Percentiles rank a stretch among this genome's conserved stretches.
These are phyloP conservation scores for Scartelaos histophorus DNA, from an alignment of 2,113 vertebrate genomes.

Conservation along the genomic window DNA sequence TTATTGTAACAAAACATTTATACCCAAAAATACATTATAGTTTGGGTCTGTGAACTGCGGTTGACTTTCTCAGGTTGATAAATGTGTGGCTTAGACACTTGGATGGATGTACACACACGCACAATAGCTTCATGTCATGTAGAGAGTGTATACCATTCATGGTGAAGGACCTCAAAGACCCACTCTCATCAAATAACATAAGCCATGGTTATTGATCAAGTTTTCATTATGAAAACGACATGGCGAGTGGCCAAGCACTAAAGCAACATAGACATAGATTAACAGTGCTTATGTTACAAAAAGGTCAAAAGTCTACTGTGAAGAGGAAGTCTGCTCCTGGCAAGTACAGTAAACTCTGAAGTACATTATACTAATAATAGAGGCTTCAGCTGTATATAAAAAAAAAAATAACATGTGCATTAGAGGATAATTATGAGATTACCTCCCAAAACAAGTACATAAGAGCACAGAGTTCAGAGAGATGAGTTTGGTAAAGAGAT, in stretches of 20 bases:
- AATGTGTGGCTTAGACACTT: constrained; percentile 29
- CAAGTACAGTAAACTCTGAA: not conserved
- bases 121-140: not conserved
- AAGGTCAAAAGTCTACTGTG: not conserved
- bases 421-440: too few relatives aligned
- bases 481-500: not conserved
- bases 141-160: constrained; percentile 15
- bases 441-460: too few relatives aligned
- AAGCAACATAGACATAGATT: constrained; percentile 17
- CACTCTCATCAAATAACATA: constrained; percentile 13
- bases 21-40: too few relatives aligned
- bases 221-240: constrained; percentile 31
- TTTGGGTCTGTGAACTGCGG: not conserved
- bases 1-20: too few relatives aligned
- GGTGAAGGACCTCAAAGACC: not conserved
- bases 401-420: too few relatives aligned
- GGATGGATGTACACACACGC: constrained; percentile 18
- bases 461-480: not conserved
- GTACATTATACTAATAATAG: not conserved
- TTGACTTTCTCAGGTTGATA: constrained; percentile 27
- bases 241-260: constrained; percentile 12
- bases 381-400: too few relatives aligned
- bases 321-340: constrained; percentile 14
- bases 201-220: constrained; percentile 21
- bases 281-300: constrained; percentile 9